Evolutionary conservation across 53 echinoderm and acorn worm species (phyloP).

Genomic region (Astropecten irregularis): DNA sequence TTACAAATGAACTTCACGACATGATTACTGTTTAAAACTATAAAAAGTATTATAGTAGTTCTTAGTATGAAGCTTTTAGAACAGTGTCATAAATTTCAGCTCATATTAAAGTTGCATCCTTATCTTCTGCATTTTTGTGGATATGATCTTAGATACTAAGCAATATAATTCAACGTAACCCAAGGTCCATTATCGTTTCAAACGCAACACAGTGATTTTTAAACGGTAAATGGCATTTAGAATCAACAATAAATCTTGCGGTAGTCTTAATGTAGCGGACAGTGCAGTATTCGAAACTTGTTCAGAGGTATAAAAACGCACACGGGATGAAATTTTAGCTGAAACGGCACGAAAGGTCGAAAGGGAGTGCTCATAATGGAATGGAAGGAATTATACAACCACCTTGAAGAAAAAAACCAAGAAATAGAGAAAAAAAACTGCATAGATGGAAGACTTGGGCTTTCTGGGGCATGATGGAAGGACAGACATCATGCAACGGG

Average conservation of each 20-base stretch:
- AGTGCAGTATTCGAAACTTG: background rate
- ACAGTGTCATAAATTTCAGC: no score
- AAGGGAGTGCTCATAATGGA: background rate
- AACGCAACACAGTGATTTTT: background rate
- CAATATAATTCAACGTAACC: no score
- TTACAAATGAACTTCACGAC: no score
- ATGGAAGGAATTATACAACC: background rate
- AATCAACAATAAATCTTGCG: background rate
- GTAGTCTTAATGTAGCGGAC: background rate
- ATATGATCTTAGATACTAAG: no score
- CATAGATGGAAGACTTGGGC: constrained; percentile 16
- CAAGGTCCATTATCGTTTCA: background rate
- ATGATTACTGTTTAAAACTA: no score
- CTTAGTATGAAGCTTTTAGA: no score
- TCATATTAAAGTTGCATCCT: no score
- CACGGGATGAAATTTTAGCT: constrained; percentile 10
- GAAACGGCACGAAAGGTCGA: background rate
- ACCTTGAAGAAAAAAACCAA: background rate
- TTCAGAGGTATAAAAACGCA: background rate
- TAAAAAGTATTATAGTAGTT: no score
- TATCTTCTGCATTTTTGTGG: no score
- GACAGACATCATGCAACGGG: no score
- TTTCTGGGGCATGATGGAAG: no score
- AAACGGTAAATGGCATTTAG: background rate
- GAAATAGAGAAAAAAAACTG: background rate